Evolutionary conservation across 2,888 invertebrate species (phyloP).

Genomic region (Brachyptera risi): DNA sequence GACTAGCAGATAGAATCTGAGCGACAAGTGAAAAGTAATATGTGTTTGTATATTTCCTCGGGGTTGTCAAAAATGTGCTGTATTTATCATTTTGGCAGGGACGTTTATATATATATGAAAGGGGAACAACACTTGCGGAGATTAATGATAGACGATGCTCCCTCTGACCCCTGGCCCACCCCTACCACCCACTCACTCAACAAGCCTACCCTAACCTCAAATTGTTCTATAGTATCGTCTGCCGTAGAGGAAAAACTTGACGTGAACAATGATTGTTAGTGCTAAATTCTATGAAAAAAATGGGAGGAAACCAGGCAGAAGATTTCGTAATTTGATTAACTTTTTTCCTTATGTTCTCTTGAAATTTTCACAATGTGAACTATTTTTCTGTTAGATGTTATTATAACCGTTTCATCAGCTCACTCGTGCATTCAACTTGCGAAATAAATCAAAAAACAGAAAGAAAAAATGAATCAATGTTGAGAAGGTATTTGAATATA

Average conservation of each 20-base stretch:
- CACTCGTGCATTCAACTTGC: no score
- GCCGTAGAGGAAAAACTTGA: not conserved
- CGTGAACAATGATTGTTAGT: slow-evolving; percentile 7
- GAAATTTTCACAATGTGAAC: no score
- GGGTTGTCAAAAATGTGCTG: slow-evolving; percentile 20
- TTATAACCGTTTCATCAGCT: no score
- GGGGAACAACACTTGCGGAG: slow-evolving; percentile 9
- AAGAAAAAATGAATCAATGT: no score
- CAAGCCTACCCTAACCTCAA: not conserved
- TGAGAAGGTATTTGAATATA: no score
- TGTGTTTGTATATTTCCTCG: not conserved
- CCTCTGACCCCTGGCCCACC: slow-evolving; percentile 1
- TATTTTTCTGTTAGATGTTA: no score
- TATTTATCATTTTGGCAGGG: slow-evolving; percentile 6
- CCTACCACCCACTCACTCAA: not conserved
- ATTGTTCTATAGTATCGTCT: slow-evolving; percentile 11
- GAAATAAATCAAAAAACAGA: no score
- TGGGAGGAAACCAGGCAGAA: slow-evolving; percentile 3
- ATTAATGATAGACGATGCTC: slow-evolving; percentile 15
- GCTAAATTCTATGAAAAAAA: not conserved
- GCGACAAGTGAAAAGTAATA: not conserved
- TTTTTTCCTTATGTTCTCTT: no score
- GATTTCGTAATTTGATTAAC: slow-evolving; percentile 14
- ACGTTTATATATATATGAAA: not conserved
- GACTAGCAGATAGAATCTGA: slow-evolving; percentile 12